Evolutionary conservation across 2,888 invertebrate genomes (phyloP).

Genomic region (Apamea sordens): DNA sequence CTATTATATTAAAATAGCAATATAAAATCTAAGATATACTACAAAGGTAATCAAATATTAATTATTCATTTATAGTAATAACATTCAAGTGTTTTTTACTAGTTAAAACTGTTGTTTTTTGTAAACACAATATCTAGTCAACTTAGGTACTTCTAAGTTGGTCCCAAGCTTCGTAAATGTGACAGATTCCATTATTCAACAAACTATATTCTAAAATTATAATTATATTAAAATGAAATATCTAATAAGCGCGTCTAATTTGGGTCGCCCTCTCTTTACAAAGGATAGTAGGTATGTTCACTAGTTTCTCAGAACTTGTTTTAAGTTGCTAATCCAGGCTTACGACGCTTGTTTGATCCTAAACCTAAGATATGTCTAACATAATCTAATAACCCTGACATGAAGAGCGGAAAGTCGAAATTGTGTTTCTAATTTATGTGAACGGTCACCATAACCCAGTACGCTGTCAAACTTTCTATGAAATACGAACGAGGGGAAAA

Average conservation of each 20-base stretch:
- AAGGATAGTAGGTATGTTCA: constrained; percentile 23
- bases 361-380: constrained; percentile 26
- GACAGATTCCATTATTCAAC: too few relatives aligned
- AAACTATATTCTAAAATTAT: too few relatives aligned
- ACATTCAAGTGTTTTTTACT: too few relatives aligned
- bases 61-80: too few relatives aligned
- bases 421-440: constrained; percentile 40
- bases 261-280: constrained; percentile 35
- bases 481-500: constrained; percentile 49
- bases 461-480: constrained; percentile 48
- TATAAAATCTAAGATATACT: too few relatives aligned
- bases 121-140: too few relatives aligned
- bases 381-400: constrained; percentile 20
- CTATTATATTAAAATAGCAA: too few relatives aligned
- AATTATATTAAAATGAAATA: too few relatives aligned
- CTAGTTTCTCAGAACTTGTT: constrained; percentile 39
- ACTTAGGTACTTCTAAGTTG: too few relatives aligned
- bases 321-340: constrained; percentile 30
- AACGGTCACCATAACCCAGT: constrained; percentile 30
- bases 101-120: too few relatives aligned
- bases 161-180: too few relatives aligned
- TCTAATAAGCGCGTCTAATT: constrained; percentile 41
- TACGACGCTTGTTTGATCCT: constrained; percentile 1
- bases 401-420: constrained; percentile 23
- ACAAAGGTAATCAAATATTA: too few relatives aligned